Percentiles rank a stretch among this genome's conserved stretches.
phyloP scores from a whole-genome alignment of 2,797 vertebrate species.

The Alosa sapidissima region DNA sequence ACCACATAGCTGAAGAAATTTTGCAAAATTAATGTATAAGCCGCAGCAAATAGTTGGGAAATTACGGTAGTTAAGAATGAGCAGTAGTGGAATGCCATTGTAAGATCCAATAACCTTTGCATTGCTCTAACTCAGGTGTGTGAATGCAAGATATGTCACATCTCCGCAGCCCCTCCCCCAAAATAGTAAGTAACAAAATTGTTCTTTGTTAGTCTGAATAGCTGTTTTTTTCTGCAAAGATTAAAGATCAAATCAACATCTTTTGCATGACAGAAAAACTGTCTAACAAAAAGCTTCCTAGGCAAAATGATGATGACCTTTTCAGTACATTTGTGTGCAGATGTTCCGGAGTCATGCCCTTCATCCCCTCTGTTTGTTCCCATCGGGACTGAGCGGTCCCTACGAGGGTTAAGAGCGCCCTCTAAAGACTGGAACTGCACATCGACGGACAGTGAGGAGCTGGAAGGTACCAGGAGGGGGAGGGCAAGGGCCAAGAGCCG shows the following conservation, averaged over 20 bases:
- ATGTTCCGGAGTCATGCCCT: slow-evolving; percentile 58
- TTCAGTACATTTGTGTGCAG: slow-evolving; percentile 46
- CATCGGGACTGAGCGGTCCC: slow-evolving; percentile 60
- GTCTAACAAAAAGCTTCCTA: no score
- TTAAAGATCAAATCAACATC: not conserved
- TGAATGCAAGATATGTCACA: slow-evolving; percentile 48
- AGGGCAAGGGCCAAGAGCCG: slow-evolving; percentile 59
- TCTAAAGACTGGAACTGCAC: slow-evolving; percentile 50
- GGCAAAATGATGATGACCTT: not conserved
- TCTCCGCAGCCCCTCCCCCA: not conserved
- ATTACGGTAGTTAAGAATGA: not conserved
- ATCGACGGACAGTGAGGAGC: slow-evolving; percentile 72
- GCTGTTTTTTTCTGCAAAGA: not conserved
- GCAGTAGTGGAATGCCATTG: not conserved
- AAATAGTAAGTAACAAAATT: not conserved
- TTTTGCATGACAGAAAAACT: not conserved
- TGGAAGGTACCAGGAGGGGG: slow-evolving; percentile 48
- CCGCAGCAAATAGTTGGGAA: no score
- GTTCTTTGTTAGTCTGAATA: not conserved
- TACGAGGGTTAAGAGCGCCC: slow-evolving; percentile 56
- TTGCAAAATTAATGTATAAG: no score
- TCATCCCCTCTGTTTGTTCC: slow-evolving; percentile 76
- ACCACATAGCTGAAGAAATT: no score
- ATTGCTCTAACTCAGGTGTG: slow-evolving; percentile 45
- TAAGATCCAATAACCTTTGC: not conserved